These are phyloP conservation scores for Harpagus bidentatus DNA, from an alignment of 2,113 vertebrate genomes.

Conservation along the genomic window DNA sequence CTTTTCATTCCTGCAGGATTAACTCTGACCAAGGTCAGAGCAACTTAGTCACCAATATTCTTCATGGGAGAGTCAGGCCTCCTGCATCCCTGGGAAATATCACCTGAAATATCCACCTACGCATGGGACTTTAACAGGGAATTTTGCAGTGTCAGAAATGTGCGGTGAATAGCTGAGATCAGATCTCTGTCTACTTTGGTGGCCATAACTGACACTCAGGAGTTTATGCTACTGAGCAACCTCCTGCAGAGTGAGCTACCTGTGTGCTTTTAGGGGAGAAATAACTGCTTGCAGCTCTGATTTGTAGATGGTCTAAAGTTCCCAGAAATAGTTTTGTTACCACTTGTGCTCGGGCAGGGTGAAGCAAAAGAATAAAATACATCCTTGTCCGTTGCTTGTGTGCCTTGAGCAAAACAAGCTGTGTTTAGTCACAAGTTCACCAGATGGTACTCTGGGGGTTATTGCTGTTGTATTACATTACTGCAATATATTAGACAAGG, in stretches of 20 bases:
- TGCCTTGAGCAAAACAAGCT: slow-evolving; percentile 49
- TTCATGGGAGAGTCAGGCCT: not conserved
- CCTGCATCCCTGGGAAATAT: not conserved
- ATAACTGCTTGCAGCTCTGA: not conserved
- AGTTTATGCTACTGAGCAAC: not conserved
- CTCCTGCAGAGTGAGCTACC: not conserved
- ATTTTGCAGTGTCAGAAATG: not conserved
- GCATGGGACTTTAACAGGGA: not conserved
- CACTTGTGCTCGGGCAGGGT: not conserved
- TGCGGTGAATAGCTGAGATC: not conserved
- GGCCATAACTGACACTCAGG: not conserved
- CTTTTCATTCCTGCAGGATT: slow-evolving; percentile 44
- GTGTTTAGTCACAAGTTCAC: slow-evolving; percentile 58
- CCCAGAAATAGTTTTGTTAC: slow-evolving; percentile 7
- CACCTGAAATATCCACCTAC: not conserved
- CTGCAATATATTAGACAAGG: slow-evolving; percentile 35
- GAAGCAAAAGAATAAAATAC: slow-evolving; percentile 20
- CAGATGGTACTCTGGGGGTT: slow-evolving; percentile 61
- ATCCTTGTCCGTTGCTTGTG: not conserved
- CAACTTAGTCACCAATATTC: not conserved
- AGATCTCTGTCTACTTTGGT: not conserved
- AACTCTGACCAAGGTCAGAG: slow-evolving; percentile 47
- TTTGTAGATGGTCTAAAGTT: not conserved
- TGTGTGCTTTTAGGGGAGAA: not conserved
- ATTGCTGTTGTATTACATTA: slow-evolving; percentile 57